Evolutionary conservation across 2,797 vertebrate genomes (phyloP).

Genomic region (Sebastes goodei): DNA sequence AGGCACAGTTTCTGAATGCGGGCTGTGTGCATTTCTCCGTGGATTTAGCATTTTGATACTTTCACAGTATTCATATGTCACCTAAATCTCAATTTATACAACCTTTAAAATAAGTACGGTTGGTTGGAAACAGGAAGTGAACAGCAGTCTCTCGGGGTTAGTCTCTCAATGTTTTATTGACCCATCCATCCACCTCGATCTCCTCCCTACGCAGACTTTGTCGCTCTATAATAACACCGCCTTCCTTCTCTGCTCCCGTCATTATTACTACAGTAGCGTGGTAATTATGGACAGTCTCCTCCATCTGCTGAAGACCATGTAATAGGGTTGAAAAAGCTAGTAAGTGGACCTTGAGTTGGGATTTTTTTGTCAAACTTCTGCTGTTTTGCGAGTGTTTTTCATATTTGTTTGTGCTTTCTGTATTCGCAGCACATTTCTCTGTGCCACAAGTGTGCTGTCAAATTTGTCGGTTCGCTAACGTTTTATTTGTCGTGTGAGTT

Average conservation of each 20-base stretch:
- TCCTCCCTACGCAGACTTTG: background rate
- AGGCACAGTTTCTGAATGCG: too few species aligned
- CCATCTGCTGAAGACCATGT: background rate
- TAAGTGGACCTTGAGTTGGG: background rate
- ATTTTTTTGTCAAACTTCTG: background rate
- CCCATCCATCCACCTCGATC: background rate
- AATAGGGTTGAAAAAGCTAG: background rate
- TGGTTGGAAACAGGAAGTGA: background rate
- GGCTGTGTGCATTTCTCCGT: too few species aligned
- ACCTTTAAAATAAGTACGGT: background rate
- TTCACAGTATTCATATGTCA: background rate
- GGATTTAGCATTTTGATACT: too few species aligned
- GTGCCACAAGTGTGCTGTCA: background rate
- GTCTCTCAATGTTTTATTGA: background rate
- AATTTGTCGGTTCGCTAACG: background rate
- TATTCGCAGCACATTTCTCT: background rate
- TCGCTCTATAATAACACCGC: background rate
- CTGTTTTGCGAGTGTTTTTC: background rate
- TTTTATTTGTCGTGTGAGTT: constrained; percentile 9
- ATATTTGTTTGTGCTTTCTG: background rate
- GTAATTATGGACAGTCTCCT: background rate
- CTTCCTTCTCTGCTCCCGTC: background rate
- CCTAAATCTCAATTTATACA: background rate
- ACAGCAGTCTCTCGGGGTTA: background rate
- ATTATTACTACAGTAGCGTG: background rate